Evolutionary conservation across 1,140 invertebrate genomes (phyloP).

Genomic region (Drosophila murphyi): DNA sequence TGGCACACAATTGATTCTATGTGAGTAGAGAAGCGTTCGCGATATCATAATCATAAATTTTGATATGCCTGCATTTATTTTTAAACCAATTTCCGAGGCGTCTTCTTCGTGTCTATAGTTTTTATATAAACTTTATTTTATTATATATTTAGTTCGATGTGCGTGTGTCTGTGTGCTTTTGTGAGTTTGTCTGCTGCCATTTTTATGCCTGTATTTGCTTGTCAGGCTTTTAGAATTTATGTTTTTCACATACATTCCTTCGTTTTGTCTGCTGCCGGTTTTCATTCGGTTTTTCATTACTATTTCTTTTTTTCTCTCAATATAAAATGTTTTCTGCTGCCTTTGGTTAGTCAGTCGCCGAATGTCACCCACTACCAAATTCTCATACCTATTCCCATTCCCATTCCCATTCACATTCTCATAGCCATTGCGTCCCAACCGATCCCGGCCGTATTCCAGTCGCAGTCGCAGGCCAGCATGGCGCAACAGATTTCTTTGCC

Average conservation of each 20-base stretch:
- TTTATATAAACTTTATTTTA: conserved; percentile 72
- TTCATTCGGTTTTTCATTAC: conserved; percentile 73
- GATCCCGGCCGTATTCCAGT: conserved; percentile 20
- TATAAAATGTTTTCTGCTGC: conserved; percentile 28
- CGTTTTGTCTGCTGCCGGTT: conserved; percentile 67
- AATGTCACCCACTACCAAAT: conserved; percentile 16
- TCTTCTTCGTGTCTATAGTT: conserved; percentile 54
- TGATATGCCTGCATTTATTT: conserved; percentile 74
- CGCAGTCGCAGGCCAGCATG: conserved; percentile 33
- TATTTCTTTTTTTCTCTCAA: conserved; percentile 46
- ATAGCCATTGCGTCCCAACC: conserved; percentile 10
- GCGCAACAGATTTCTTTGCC: conserved; percentile 79
- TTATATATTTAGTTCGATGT: conserved; percentile 30
- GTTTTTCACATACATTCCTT: conserved; percentile 79
- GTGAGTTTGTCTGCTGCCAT: conserved; percentile 17
- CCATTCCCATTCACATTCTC: conserved; percentile 12
- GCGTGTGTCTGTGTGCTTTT: conserved; percentile 7
- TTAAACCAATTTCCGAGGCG: conserved; percentile 71
- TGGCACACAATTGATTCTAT: conserved; percentile 41
- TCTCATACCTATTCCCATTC: conserved; percentile 27
- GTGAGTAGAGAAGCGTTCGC: conserved; percentile 15
- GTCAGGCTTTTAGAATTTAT: conserved; percentile 79
- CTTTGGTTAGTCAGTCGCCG: conserved; percentile 28
- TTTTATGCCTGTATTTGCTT: conserved; percentile 72
- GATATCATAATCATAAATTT: conserved; percentile 72